A percentile compares a stretch with the other conserved stretches of the same genome.
phyloP scores from a whole-genome alignment of 2,888 invertebrate genomes.

The Platerodrilus igneus region DNA sequence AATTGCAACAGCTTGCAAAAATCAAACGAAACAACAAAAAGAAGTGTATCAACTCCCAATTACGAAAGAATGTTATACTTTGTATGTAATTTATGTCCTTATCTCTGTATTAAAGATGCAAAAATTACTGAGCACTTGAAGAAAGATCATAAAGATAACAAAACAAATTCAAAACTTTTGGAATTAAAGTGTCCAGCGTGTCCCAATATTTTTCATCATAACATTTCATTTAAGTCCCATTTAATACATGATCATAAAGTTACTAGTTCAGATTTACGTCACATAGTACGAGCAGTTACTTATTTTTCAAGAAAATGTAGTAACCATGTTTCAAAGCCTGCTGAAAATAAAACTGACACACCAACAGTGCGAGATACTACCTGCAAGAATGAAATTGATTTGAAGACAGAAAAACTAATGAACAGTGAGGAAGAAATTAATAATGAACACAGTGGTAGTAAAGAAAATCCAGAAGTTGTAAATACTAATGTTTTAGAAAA shows the following conservation, averaged over 20 bases:
- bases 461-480: conserved; percentile 2
- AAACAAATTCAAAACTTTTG: conserved; percentile 50
- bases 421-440: conserved; percentile 19
- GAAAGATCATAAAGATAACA: conserved; percentile 50
- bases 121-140: conserved; percentile 44
- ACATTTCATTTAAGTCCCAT: conserved; percentile 60
- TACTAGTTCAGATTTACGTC: conserved; percentile 55
- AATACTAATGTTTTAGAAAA: conserved; percentile 6
- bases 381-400: conserved; percentile 29
- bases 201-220: conserved; percentile 59
- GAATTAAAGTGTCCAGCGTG: conserved; percentile 65
- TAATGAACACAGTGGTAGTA: conserved; percentile 15
- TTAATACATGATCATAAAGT: conserved; percentile 66
- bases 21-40: conserved; percentile 9
- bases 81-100: conserved; percentile 45
- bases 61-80: conserved; percentile 42
- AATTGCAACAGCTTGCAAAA: neutral
- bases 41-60: conserved; percentile 29
- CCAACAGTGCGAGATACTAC: conserved; percentile 21
- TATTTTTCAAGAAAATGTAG: conserved; percentile 39
- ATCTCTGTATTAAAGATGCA: conserved; percentile 42
- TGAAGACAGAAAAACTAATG: conserved; percentile 21
- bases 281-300: conserved; percentile 55
- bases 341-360: conserved; percentile 11
- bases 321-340: conserved; percentile 8